These are phyloP conservation scores for Melinopterus prodromus DNA, from an alignment of 2,888 invertebrate genomes.

Conservation along the genomic window DNA sequence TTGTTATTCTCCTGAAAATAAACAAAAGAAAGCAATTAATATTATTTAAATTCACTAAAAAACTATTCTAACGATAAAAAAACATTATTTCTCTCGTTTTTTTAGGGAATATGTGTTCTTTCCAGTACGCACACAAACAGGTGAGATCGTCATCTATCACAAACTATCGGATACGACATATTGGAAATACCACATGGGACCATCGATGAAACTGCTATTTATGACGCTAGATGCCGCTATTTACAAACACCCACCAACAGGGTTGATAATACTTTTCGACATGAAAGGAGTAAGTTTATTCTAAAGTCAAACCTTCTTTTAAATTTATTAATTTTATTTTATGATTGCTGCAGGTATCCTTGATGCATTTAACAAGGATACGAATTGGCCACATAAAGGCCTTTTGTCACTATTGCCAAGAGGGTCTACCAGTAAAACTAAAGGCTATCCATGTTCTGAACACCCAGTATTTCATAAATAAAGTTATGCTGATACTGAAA, in stretches of 20 bases:
- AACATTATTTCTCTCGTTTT: too few species aligned
- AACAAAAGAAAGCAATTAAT: too few species aligned
- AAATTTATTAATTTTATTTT: neutral
- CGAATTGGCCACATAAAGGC: slow-evolving; percentile 61
- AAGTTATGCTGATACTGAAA: slow-evolving; percentile 59
- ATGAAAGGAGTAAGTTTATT: slow-evolving; percentile 67
- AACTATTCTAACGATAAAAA: too few species aligned
- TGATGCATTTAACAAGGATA: slow-evolving; percentile 50
- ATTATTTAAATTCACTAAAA: too few species aligned
- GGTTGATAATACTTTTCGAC: slow-evolving; percentile 73
- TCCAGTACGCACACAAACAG: slow-evolving; percentile 67
- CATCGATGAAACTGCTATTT: slow-evolving; percentile 65
- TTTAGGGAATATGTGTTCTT: slow-evolving; percentile 67
- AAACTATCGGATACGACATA: slow-evolving; percentile 66
- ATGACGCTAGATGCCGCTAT: slow-evolving; percentile 63
- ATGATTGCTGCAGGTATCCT: slow-evolving; percentile 40
- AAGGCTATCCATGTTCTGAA: slow-evolving; percentile 74
- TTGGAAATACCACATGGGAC: slow-evolving; percentile 67
- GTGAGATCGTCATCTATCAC: slow-evolving; percentile 70
- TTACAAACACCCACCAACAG: slow-evolving; percentile 68
- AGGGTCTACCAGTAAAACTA: slow-evolving; percentile 72
- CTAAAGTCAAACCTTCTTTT: slow-evolving; percentile 49
- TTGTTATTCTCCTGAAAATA: too few species aligned
- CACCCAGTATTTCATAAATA: slow-evolving; percentile 61
- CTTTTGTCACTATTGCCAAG: slow-evolving; percentile 74